Base-by-base conservation (phyloP, 1,140 invertebrate species). In the Protaetia brevitarsis region DNA sequence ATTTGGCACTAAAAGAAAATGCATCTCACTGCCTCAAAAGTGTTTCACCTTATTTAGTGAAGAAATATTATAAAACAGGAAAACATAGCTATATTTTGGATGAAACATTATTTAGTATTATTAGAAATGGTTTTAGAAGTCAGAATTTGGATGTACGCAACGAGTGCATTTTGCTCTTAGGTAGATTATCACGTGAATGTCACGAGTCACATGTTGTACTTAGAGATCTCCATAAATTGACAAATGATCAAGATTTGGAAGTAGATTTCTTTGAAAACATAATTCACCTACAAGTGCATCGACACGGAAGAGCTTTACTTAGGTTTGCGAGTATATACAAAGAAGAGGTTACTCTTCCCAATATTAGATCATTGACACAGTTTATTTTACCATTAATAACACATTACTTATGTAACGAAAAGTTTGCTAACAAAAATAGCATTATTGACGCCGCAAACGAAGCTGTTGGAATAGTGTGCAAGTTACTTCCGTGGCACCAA, bases 211-310 rank as follows among this genome's bases (percentile, higher is more conserved):
- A 95, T 81, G 85, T 88, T 27, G 80, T 90, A 6, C 76, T 94
- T 5, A 81, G 83, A n/a, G 93, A 96, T 79, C 81, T 97, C 27
- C 79, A 84, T 1, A 77, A 82, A 13, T 80, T 96, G 1, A 82
- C 85, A 0, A 88, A 92, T 75, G 85, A 87, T 71, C 80, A 81
- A 30, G 93, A 98, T 76, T 77, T 82, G 0, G 95, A 98, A 77
- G 87, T 92, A 0, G 95, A 98, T 79, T 96, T 98, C 81, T 98
- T 96, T 75, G 92, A 96, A 71, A 98, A 97, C 74, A 89, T 96
- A 70, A 85, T 87, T 30, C 96, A 98, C 82, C 79, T 93, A 31
- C 91, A 96, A 81, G 80, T 89, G 11, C 92, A 96, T 74, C 84
- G 94, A 70, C 87, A 90, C 75, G 87, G 89, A 0, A 84, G 91